phyloP scores from a whole-genome alignment of 2,797 vertebrate genomes.

The Pristis pectinata region DNA sequence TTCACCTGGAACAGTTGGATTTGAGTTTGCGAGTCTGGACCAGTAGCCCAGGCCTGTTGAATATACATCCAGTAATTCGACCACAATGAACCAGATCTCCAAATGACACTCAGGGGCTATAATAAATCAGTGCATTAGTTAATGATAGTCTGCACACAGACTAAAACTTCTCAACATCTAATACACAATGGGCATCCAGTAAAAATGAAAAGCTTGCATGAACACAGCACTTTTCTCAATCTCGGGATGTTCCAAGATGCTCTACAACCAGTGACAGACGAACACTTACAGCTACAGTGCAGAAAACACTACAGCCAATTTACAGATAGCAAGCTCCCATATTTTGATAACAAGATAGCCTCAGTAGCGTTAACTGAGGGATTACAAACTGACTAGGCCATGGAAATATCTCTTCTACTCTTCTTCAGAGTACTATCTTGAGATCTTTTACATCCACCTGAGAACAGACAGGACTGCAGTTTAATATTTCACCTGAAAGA shows the following conservation, averaged over 20 bases:
- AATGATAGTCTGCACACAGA: not conserved
- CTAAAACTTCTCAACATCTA: not conserved
- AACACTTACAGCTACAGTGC: not conserved
- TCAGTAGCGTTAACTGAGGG: not conserved
- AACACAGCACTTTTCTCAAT: not conserved
- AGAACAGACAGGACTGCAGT: not conserved
- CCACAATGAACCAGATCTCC: too few relatives aligned
- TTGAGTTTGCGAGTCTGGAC: too few relatives aligned
- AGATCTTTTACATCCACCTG: too few relatives aligned
- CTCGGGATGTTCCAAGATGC: too few relatives aligned
- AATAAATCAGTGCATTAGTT: not conserved
- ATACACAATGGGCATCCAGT: not conserved
- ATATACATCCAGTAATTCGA: too few relatives aligned
- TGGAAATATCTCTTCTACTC: not conserved
- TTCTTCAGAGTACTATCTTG: too few relatives aligned
- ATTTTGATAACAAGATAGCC: not conserved
- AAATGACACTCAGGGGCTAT: too few relatives aligned
- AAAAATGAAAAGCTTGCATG: not conserved
- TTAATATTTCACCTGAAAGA: not conserved
- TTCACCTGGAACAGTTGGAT: too few relatives aligned
- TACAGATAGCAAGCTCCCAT: not conserved
- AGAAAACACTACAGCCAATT: not conserved
- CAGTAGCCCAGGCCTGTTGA: too few relatives aligned
- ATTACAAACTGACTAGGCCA: not conserved
- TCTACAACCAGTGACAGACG: not conserved